A percentile compares a stretch with the other conserved stretches of the same genome.
phyloP scores from a whole-genome alignment of 2,888 invertebrate genomes.

The Cryptus viduatorius region DNA sequence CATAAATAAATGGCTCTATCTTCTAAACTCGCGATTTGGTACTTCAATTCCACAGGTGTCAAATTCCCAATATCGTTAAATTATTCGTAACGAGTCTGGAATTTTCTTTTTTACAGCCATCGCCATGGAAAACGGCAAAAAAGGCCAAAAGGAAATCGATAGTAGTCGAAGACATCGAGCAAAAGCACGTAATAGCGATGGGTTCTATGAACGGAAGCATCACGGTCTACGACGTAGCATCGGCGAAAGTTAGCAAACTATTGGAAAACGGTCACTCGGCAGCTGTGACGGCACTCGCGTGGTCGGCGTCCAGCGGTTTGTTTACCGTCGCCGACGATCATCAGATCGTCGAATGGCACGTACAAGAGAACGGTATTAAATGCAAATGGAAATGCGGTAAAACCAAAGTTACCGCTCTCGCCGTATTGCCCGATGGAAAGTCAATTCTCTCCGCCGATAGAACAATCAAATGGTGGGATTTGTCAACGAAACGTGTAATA shows the following conservation, averaged over 20 bases:
- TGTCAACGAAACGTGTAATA: conserved; percentile 87
- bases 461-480: conserved; percentile 89
- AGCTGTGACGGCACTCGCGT: conserved; percentile 86
- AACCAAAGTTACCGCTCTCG: conserved; percentile 85
- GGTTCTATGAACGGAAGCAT: conserved; percentile 91
- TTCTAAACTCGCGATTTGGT: too few relatives aligned
- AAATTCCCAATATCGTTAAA: too few relatives aligned
- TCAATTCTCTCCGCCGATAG: conserved; percentile 79
- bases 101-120: conserved; percentile 80
- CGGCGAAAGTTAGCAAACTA: conserved; percentile 82
- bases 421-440: conserved; percentile 80
- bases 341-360: conserved; percentile 86
- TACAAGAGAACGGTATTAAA: conserved; percentile 83
- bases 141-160: conserved; percentile 79
- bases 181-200: conserved; percentile 88
- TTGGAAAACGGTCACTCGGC: conserved; percentile 85
- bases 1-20: too few relatives aligned
- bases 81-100: not conserved
- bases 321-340: conserved; percentile 88
- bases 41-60: too few relatives aligned
- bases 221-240: conserved; percentile 88
- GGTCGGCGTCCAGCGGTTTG: conserved; percentile 85
- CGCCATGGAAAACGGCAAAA: conserved; percentile 80
- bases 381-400: conserved; percentile 90
- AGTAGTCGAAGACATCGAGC: conserved; percentile 79